phyloP scores from a whole-genome alignment of 2,113 vertebrate genomes.

The Siniperca knerii region DNA sequence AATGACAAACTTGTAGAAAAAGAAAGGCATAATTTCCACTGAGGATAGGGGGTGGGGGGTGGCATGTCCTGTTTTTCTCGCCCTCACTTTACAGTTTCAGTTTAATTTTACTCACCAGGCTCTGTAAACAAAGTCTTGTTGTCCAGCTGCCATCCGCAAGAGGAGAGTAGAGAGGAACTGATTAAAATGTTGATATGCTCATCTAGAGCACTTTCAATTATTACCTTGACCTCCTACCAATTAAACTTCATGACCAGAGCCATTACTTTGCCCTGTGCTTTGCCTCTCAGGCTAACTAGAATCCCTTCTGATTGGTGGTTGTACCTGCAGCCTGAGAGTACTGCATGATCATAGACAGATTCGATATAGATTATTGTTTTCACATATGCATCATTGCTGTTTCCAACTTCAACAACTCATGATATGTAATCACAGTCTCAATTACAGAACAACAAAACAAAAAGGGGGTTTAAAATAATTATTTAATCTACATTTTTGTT shows the following conservation, averaged over 20 bases:
- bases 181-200: background rate
- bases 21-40: background rate
- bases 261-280: background rate
- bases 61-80: too few species aligned
- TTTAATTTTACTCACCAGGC: background rate
- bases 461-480: background rate
- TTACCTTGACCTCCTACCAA: constrained; percentile 1
- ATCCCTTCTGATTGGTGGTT: background rate
- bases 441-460: background rate
- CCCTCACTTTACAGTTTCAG: background rate
- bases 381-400: background rate
- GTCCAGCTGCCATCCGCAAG: background rate
- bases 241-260: constrained; percentile 3
- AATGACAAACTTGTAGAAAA: background rate
- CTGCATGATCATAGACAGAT: background rate
- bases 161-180: background rate
- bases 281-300: background rate
- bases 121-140: background rate
- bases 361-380: background rate
- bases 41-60: too few species aligned
- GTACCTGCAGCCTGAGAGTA: background rate
- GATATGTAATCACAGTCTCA: background rate
- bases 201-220: background rate
- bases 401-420: background rate
- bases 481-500: too few species aligned